Conservation (phyloP, 2,888 invertebrate genomes). For the Scelioninae gen. 2 region DNA sequence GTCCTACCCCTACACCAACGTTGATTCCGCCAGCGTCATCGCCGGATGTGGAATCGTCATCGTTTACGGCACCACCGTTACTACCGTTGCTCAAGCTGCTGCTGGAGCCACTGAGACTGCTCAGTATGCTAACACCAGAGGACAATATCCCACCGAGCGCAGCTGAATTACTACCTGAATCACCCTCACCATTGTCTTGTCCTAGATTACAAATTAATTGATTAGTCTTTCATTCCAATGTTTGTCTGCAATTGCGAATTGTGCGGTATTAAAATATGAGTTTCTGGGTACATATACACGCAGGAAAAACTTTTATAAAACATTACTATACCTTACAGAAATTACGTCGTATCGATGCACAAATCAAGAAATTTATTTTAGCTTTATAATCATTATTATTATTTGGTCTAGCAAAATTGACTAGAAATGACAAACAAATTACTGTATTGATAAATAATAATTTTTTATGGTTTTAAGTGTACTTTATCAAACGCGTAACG, state of each 20-base stretch:
- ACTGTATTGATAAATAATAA: too few relatives aligned
- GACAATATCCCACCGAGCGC: slow-evolving; percentile 68
- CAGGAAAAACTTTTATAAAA: too few relatives aligned
- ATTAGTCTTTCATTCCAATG: slow-evolving; percentile 20
- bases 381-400: too few relatives aligned
- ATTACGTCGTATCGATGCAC: too few relatives aligned
- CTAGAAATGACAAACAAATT: too few relatives aligned
- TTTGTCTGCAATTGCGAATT: slow-evolving; percentile 18
- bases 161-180: slow-evolving; percentile 75
- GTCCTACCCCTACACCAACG: slow-evolving; percentile 70
- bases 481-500: too few relatives aligned
- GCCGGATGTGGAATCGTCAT: slow-evolving; percentile 54
- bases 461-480: too few relatives aligned
- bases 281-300: neutral
- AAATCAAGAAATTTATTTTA: too few relatives aligned
- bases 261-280: too few relatives aligned
- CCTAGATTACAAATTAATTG: slow-evolving; percentile 49
- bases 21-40: slow-evolving; percentile 62
- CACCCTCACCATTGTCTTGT: slow-evolving; percentile 69
- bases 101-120: slow-evolving; percentile 59
- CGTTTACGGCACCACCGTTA: slow-evolving; percentile 59
- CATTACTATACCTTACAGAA: too few relatives aligned
- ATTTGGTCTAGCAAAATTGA: too few relatives aligned
- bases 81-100: slow-evolving; percentile 59
- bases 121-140: slow-evolving; percentile 47